Conservation (phyloP, 1,140 invertebrate species). For the Carcinoscorpius rotundicauda region DNA sequence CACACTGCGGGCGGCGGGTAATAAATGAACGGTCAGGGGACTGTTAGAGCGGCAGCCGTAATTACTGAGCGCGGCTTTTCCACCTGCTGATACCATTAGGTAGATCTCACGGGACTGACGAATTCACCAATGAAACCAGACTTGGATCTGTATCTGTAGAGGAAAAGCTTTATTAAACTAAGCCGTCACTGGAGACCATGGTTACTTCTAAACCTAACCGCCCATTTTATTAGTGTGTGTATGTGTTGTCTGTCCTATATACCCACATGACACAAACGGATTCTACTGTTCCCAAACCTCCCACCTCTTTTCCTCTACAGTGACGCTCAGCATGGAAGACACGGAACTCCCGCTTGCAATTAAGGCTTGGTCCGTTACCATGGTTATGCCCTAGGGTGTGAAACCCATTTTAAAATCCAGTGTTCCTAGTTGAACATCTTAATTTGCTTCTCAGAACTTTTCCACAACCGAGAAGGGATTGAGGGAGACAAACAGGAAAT, state of each 20-base stretch:
- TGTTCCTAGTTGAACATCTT: neutral
- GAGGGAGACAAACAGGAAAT: too few species aligned
- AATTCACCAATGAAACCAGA: neutral
- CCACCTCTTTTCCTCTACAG: too few species aligned
- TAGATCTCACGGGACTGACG: neutral
- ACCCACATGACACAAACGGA: too few species aligned
- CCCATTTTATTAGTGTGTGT: too few species aligned
- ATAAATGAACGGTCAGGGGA: constrained; percentile 1
- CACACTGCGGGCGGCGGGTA: neutral
- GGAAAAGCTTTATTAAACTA: too few species aligned
- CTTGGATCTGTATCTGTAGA: too few species aligned
- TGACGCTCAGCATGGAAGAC: neutral
- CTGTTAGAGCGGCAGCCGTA: neutral
- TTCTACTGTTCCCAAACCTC: too few species aligned
- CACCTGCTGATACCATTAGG: constrained; percentile 3
- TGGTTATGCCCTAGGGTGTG: neutral
- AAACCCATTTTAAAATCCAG: neutral
- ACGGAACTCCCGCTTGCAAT: neutral
- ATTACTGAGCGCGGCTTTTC: neutral
- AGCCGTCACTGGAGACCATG: too few species aligned
- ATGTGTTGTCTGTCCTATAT: too few species aligned
- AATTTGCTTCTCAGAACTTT: constrained; percentile 5
- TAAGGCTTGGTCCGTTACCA: neutral
- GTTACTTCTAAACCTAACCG: too few species aligned
- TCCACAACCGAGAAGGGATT: too few species aligned